Evolutionary conservation across 2,113 vertebrate species (phyloP).

Genomic region (Fregetta grallaria): DNA sequence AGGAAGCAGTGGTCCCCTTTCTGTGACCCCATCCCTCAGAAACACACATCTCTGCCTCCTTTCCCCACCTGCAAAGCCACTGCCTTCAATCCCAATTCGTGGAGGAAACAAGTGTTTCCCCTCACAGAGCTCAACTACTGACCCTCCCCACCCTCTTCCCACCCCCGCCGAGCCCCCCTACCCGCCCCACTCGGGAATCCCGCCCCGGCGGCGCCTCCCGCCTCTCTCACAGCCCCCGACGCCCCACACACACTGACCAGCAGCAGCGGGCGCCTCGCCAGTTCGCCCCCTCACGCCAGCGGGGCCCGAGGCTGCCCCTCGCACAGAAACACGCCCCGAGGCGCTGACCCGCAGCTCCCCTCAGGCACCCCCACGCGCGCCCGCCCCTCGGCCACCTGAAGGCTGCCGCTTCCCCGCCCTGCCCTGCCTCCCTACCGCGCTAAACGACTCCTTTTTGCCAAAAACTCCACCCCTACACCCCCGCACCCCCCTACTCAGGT

Average conservation of each 20-base stretch:
- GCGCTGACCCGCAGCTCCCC: too few relatives aligned
- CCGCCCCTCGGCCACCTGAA: background rate
- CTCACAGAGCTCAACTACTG: fast-evolving
- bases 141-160: background rate
- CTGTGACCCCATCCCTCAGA: background rate
- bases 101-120: background rate
- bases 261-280: too few relatives aligned
- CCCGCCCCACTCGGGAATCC: too few relatives aligned
- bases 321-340: background rate
- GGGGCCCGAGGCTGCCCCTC: background rate
- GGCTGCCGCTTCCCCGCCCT: too few relatives aligned
- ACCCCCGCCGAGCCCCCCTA: background rate
- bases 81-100: fast-evolving
- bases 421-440: fast-evolving
- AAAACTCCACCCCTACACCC: fast-evolving
- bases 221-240: background rate
- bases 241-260: background rate
- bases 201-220: background rate
- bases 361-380: too few relatives aligned
- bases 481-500: fast-evolving
- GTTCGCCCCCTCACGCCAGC: background rate
- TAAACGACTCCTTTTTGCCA: fast-evolving
- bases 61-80: background rate
- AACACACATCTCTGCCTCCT: background rate
- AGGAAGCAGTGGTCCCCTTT: fast-evolving